Percentiles rank a stretch among this genome's conserved stretches.
Evolutionary conservation across 2,113 vertebrate species (phyloP).

Genomic region (Aplodontia rufa): DNA sequence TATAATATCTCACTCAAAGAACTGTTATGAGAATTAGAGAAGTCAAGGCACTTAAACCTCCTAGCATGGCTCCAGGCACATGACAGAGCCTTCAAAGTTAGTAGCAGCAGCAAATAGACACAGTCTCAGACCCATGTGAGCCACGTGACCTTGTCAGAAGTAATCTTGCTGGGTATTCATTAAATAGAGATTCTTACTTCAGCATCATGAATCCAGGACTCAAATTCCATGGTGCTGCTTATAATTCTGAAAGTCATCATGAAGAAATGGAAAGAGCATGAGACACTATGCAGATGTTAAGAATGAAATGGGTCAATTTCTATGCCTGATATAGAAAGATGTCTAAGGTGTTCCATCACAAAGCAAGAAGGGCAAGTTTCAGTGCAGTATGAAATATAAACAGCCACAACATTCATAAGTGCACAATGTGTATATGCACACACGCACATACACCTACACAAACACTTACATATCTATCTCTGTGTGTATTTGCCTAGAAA

Average conservation of each 20-base stretch:
- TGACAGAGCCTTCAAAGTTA: background rate
- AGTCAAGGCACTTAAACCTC: background rate
- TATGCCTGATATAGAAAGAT: background rate
- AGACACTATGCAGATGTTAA: background rate
- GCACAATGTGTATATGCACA: background rate
- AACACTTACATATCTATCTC: background rate
- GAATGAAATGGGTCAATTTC: conserved; percentile 11
- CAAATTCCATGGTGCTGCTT: background rate
- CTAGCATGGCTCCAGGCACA: no score
- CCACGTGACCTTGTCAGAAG: conserved; percentile 22
- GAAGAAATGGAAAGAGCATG: background rate
- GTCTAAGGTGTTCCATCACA: background rate
- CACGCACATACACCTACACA: background rate
- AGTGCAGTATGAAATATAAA: background rate
- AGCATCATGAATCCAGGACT: background rate
- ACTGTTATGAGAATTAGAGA: background rate
- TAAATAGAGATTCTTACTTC: conserved; percentile 37
- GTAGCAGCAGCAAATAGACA: background rate
- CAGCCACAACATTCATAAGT: background rate
- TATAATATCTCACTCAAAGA: background rate
- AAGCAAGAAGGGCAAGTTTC: conserved; percentile 15
- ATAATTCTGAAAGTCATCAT: conserved; percentile 6
- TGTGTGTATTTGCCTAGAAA: background rate
- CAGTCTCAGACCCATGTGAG: background rate
- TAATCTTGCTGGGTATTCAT: background rate